phyloP scores from a whole-genome alignment of 2,797 vertebrate genomes.

The Sylvilagus floridanus region DNA sequence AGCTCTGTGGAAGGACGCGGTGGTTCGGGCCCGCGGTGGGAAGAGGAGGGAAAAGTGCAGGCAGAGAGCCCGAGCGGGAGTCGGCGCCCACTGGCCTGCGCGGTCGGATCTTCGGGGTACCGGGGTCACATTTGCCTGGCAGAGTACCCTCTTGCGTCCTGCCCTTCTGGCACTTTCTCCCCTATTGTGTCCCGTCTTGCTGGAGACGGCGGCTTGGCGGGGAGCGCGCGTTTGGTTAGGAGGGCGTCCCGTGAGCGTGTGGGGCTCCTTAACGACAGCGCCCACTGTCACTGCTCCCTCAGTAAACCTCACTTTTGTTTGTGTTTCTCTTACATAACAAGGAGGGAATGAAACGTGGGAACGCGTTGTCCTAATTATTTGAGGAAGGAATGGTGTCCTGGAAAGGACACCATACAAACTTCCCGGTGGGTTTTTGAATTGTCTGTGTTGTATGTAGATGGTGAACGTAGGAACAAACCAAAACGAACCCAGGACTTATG shows the following conservation, averaged over 20 bases:
- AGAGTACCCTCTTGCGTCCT: not conserved
- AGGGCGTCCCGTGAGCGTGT: not conserved
- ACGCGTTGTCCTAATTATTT: constrained; percentile 27
- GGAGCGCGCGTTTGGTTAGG: not conserved
- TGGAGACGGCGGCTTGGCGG: not conserved
- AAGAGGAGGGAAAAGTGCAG: constrained; percentile 27
- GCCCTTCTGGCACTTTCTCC: constrained; percentile 15
- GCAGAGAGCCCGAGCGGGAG: constrained; percentile 14
- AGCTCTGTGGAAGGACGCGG: constrained; percentile 16
- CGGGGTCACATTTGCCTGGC: not conserved
- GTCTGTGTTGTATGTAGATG: not conserved
- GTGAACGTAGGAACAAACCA: not conserved
- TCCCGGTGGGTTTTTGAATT: not conserved
- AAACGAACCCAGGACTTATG: not conserved
- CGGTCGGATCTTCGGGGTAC: not conserved
- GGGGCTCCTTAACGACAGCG: not conserved
- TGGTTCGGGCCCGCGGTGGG: not conserved
- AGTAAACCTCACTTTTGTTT: constrained; percentile 47
- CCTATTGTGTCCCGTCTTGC: not conserved
- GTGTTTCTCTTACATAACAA: not conserved
- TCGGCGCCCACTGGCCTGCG: not conserved
- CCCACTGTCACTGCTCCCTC: constrained; percentile 3
- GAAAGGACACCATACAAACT: constrained; percentile 33
- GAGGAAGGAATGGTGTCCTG: constrained; percentile 29
- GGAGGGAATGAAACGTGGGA: constrained; percentile 31